Evolutionary conservation across 2,888 invertebrate species (phyloP).

Genomic region (Congeria kusceri): DNA sequence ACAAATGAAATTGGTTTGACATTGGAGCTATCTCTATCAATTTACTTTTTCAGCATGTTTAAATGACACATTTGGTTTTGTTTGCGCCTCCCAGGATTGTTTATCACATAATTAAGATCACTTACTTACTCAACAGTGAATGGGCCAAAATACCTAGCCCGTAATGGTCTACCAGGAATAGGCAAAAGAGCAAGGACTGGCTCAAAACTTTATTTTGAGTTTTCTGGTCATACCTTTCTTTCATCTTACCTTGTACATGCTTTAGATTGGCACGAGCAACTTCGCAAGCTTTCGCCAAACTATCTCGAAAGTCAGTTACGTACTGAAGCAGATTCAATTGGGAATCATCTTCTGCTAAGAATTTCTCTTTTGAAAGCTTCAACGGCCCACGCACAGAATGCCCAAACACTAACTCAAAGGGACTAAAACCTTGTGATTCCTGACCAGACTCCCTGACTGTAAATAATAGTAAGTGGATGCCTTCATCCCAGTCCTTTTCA

Average conservation of each 20-base stretch:
- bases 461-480: too few species aligned
- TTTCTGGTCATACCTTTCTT: conserved; percentile 51
- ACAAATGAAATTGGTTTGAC: not conserved
- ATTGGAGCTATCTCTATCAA: not conserved
- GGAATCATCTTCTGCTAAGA: conserved; percentile 15
- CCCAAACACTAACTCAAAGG: conserved; percentile 31
- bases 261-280: conserved; percentile 51
- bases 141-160: conserved; percentile 54
- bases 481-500: too few species aligned
- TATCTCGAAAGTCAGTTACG: too few species aligned
- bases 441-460: too few species aligned
- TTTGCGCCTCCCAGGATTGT: not conserved
- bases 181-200: conserved; percentile 61
- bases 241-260: conserved; percentile 51
- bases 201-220: conserved; percentile 35
- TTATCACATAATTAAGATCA: conserved; percentile 47
- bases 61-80: conserved; percentile 21
- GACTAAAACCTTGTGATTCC: conserved; percentile 23
- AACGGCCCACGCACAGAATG: conserved; percentile 33
- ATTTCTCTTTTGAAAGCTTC: conserved; percentile 30
- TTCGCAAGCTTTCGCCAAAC: conserved; percentile 33
- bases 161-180: conserved; percentile 38
- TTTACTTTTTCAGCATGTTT: conserved; percentile 12
- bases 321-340: conserved; percentile 42
- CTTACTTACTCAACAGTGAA: conserved; percentile 41